These are phyloP conservation scores for Onychorhynchus coronatus DNA, from an alignment of 2,113 vertebrate species.

Conservation along the genomic window DNA sequence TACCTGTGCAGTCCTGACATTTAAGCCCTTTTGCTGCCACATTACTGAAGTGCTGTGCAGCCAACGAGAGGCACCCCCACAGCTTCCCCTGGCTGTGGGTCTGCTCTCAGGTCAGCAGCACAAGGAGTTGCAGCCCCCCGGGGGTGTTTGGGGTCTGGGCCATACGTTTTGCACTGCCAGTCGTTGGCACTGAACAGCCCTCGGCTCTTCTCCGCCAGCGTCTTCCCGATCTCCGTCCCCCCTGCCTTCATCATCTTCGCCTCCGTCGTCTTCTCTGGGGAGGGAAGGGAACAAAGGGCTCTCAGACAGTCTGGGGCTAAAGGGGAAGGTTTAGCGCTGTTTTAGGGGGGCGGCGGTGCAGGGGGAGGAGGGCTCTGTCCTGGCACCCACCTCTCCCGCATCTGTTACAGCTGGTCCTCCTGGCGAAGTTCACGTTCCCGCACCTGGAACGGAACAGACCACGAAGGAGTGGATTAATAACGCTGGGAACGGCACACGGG, in stretches of 20 bases:
- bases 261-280: slow-evolving; percentile 90
- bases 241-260: slow-evolving; percentile 99
- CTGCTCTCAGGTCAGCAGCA: background rate
- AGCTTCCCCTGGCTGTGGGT: no score
- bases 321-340: rapidly evolving
- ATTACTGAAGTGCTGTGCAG: rapidly evolving
- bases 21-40: no score
- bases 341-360: background rate
- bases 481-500: background rate
- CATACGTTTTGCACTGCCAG: slow-evolving; percentile 98
- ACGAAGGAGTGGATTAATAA: background rate
- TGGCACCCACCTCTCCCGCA: slow-evolving; percentile 86
- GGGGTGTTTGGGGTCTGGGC: background rate
- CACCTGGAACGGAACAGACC: slow-evolving; percentile 69
- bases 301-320: background rate
- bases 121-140: background rate
- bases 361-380: no score
- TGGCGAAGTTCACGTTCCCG: slow-evolving; percentile 95
- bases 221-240: slow-evolving; percentile 98
- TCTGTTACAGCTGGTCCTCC: slow-evolving; percentile 95
- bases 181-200: slow-evolving; percentile 98
- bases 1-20: rapidly evolving
- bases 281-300: background rate
- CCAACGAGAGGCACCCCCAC: no score
- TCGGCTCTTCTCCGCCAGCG: slow-evolving; percentile 94